phyloP scores from a whole-genome alignment of 2,797 vertebrate species.

The Setipinna tenuifilis region DNA sequence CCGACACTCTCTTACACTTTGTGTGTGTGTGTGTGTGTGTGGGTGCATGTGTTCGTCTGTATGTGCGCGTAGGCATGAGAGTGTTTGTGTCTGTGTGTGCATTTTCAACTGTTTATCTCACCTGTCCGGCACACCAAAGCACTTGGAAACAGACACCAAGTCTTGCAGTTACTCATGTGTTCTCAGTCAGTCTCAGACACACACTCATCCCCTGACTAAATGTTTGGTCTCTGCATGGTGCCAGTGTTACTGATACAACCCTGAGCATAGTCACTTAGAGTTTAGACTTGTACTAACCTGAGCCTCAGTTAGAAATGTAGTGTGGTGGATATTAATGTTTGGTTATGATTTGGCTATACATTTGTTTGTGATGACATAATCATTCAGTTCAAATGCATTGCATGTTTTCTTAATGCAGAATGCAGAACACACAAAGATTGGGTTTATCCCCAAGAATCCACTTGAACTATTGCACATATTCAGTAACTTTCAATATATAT shows the following conservation, averaged over 20 bases:
- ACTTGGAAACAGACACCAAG: background rate
- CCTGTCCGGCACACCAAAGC: background rate
- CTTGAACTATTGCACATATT: too few species aligned
- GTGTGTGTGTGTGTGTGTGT: background rate
- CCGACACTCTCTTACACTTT: background rate
- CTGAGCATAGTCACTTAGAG: background rate
- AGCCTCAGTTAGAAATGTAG: background rate
- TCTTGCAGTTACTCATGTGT: background rate
- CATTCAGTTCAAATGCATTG: background rate
- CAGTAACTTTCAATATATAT: too few species aligned
- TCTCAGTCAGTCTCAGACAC: background rate
- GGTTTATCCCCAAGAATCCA: too few species aligned
- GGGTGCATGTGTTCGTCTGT: background rate
- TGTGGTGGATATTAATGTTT: background rate
- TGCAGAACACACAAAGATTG: too few species aligned
- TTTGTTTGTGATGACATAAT: background rate
- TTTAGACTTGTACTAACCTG: background rate
- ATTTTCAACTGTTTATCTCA: background rate
- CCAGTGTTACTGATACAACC: background rate
- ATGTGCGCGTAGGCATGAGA: too few species aligned
- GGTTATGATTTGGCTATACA: background rate
- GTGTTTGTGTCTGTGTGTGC: background rate
- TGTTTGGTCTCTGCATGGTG: background rate
- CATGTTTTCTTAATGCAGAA: too few species aligned
- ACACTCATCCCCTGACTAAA: background rate